Conservation (phyloP, 2,113 vertebrate genomes). For the Scalopus aquaticus region DNA sequence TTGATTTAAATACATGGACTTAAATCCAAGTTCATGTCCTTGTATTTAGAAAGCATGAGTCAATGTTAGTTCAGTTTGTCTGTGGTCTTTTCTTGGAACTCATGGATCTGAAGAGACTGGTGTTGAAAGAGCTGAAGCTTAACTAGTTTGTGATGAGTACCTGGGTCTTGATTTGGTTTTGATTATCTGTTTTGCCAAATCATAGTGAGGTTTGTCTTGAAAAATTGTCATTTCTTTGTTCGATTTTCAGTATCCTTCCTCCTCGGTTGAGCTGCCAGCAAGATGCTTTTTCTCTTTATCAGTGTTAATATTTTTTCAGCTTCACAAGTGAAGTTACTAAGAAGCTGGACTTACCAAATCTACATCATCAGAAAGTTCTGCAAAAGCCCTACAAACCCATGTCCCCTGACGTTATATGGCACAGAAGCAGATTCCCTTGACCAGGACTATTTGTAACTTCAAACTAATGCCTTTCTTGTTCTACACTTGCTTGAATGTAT, state of each 20-base stretch:
- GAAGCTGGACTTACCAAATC: neutral
- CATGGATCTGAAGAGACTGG: neutral
- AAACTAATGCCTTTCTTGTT: neutral
- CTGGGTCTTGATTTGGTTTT: neutral
- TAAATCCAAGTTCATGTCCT: neutral
- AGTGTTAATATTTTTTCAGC: neutral
- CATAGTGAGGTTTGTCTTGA: neutral
- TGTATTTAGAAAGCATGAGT: neutral
- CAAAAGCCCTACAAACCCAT: neutral
- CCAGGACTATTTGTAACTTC: neutral
- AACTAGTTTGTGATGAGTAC: neutral
- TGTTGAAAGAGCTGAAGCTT: neutral
- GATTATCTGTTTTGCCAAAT: neutral
- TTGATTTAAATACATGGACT: too few species aligned
- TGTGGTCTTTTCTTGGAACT: neutral
- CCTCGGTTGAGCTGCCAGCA: neutral
- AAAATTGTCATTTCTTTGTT: neutral
- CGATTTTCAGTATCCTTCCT: neutral
- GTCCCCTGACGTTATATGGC: neutral
- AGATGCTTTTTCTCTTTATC: neutral
- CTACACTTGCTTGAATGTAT: neutral
- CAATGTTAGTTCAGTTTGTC: neutral
- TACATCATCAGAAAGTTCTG: neutral
- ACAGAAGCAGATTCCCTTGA: too few species aligned
- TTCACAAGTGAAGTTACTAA: neutral